Evolutionary conservation across 2,113 vertebrate genomes (phyloP).

Genomic region (Crotalus viridis): DNA sequence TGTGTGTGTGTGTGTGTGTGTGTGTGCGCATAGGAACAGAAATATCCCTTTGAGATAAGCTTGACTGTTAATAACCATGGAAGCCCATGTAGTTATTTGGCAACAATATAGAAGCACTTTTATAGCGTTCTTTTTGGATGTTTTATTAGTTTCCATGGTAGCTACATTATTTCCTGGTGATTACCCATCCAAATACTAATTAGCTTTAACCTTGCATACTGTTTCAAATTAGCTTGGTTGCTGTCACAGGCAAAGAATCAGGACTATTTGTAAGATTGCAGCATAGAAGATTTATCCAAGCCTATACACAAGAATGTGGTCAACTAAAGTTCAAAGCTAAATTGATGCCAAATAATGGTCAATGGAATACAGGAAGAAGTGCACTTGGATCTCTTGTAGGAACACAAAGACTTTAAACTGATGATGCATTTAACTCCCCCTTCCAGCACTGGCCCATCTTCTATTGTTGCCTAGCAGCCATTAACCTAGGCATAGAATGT

Average conservation of each 20-base stretch:
- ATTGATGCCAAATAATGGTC: not conserved
- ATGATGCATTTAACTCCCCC: not conserved
- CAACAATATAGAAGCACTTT: not conserved
- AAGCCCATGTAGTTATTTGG: not conserved
- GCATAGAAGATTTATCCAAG: not conserved
- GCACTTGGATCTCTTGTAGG: not conserved
- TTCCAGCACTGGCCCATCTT: not conserved
- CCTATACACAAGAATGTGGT: not conserved
- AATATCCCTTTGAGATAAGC: not conserved
- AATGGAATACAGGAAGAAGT: not conserved
- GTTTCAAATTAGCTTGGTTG: not conserved
- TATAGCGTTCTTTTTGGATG: not conserved
- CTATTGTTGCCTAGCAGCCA: not conserved
- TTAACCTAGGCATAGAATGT: not conserved
- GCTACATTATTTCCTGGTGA: not conserved
- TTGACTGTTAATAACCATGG: not conserved
- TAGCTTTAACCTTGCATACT: not conserved
- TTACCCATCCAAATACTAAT: not conserved
- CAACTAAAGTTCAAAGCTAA: not conserved
- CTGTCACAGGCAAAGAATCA: not conserved
- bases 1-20: no score
- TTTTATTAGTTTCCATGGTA: not conserved
- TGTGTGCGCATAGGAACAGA: not conserved
- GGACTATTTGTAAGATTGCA: not conserved
- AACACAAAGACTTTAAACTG: not conserved